Base-by-base conservation (phyloP, 2,888 invertebrate genomes). In the Zootermopsis nevadensis region DNA sequence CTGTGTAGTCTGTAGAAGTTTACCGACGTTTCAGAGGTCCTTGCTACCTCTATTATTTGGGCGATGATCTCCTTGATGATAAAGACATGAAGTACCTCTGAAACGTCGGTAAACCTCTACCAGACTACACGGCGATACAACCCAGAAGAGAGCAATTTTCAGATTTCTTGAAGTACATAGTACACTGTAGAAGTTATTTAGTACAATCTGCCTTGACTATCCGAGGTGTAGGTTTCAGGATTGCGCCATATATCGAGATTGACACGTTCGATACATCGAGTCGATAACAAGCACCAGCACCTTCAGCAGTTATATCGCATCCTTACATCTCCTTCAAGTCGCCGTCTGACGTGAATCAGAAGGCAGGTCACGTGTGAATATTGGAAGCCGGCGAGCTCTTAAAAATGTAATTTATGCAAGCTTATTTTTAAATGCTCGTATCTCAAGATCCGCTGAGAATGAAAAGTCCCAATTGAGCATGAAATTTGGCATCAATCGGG, bases 271-370 rank as follows among this genome's bases (percentile, higher is more conserved):
- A 80, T 80, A 80, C 38, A 33, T 80, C 66, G 27, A 33, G 27
- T 60, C 66, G 80, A 80, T 80, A 80, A 38, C 80, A 60, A 35
- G 67, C n/a, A 27, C 31, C 38, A 74, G 74, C 74, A 74, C 35
- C 80, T 80, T 67, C 27, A 67, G 80, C 55, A 38, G 66, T 66
- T 35, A 66, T 80, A 80, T 80, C 80, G 38, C 60, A 66, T n/a
- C 27, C n/a, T 80, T 38, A 67, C 7, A 80, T 80, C 80, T 80
- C 80, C n/a, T 80, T 80, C 80, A 80, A 38, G 66, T 80, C 67
- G 67, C 66, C 80, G 66, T 69, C 15, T 12, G 69, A n/a, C 19
- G 30, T 7, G 42, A 42, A 31, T 55, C 48, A 55, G 42, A 79
- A 79, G 79, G 30, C 79, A 30, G 8, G 24, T 33, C 74, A 74